Evolutionary conservation across 2,113 vertebrate species (phyloP).

Genomic region (Silurus meridionalis): DNA sequence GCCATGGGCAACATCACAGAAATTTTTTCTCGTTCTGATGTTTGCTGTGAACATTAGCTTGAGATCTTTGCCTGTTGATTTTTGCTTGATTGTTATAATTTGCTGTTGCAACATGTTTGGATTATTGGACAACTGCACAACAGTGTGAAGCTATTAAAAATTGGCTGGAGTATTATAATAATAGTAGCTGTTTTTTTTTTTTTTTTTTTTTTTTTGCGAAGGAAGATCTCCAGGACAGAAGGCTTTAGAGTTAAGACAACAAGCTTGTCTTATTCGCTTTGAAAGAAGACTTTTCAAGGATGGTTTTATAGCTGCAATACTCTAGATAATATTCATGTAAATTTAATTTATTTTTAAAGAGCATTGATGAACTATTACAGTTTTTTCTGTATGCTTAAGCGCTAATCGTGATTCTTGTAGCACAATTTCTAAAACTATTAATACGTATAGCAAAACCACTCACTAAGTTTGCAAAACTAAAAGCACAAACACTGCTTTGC

Average conservation of each 20-base stretch:
- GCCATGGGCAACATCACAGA: neutral
- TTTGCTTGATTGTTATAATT: neutral
- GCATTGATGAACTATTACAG: no score
- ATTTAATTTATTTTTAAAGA: neutral
- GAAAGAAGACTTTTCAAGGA: neutral
- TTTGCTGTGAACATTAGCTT: neutral
- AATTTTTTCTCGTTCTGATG: neutral
- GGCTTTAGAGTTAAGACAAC: neutral
- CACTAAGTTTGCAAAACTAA: no score
- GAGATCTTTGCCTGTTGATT: neutral
- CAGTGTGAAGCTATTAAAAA: neutral
- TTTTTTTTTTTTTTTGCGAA: neutral
- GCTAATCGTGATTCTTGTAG: no score
- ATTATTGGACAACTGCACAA: neutral
- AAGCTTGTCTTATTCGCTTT: neutral
- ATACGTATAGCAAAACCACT: no score
- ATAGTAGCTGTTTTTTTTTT: neutral
- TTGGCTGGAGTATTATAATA: neutral
- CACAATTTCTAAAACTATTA: no score
- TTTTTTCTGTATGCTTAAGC: no score
- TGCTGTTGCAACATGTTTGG: neutral
- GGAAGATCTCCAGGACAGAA: neutral
- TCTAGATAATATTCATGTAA: neutral
- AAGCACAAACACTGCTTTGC: no score
- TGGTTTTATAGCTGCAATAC: neutral